These are phyloP conservation scores for Drosophila littoralis DNA, from an alignment of 1,140 invertebrate genomes.

Conservation along the genomic window DNA sequence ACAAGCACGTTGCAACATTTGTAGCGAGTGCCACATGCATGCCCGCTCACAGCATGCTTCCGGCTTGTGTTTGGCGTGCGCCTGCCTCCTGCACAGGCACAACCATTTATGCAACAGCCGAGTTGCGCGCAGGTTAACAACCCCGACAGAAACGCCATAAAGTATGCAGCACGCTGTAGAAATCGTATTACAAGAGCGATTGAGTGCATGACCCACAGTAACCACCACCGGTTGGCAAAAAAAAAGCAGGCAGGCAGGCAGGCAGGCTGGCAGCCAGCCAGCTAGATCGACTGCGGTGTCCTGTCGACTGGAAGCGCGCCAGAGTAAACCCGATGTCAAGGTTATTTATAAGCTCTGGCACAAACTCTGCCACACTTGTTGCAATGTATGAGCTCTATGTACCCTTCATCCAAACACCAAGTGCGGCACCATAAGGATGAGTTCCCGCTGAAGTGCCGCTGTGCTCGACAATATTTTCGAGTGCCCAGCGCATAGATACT, in stretches of 20 bases:
- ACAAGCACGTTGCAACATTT: neutral
- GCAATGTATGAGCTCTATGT: slow-evolving; percentile 20
- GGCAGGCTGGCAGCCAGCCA: neutral
- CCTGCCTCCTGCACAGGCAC: slow-evolving; percentile 6
- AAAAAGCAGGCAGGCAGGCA: neutral
- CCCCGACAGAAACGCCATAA: slow-evolving; percentile 57
- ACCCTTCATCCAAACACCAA: slow-evolving; percentile 13
- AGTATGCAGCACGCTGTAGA: slow-evolving; percentile 72
- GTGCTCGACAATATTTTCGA: slow-evolving; percentile 26
- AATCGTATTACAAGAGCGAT: slow-evolving; percentile 73
- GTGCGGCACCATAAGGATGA: slow-evolving; percentile 45
- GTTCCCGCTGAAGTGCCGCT: slow-evolving; percentile 4
- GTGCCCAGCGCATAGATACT: slow-evolving; percentile 17
- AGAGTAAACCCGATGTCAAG: slow-evolving; percentile 60
- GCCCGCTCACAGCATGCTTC: neutral
- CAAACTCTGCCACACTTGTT: slow-evolving; percentile 54
- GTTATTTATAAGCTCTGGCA: slow-evolving; percentile 62
- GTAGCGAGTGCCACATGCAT: neutral
- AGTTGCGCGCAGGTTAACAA: slow-evolving; percentile 62
- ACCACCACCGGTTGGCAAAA: slow-evolving; percentile 18
- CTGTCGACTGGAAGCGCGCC: slow-evolving; percentile 12
- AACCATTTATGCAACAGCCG: slow-evolving; percentile 64
- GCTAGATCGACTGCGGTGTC: neutral
- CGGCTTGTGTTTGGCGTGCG: slow-evolving; percentile 14
- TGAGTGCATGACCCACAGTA: slow-evolving; percentile 71